These are phyloP conservation scores for Onthophagus sagittarius DNA, from an alignment of 2,888 invertebrate genomes.

Conservation along the genomic window DNA sequence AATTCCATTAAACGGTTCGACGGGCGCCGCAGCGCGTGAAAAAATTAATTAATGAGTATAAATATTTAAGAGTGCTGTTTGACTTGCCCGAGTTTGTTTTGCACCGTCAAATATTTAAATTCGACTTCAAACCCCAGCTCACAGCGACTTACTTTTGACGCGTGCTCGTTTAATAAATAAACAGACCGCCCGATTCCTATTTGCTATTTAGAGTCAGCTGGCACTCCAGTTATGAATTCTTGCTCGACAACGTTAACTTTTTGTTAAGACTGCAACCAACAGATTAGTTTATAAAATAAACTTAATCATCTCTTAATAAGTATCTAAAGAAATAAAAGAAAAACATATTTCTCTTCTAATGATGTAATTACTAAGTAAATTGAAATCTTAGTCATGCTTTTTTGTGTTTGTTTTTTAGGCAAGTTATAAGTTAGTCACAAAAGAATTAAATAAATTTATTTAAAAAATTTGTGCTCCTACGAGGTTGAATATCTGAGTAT, in stretches of 20 bases:
- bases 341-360: too few species aligned
- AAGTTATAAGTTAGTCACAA: too few species aligned
- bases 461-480: neutral
- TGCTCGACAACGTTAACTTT: neutral
- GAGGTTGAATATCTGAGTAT: neutral
- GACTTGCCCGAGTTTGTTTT: neutral
- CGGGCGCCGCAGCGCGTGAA: neutral
- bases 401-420: too few species aligned
- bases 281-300: neutral
- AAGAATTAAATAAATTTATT: too few species aligned
- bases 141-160: neutral
- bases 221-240: neutral
- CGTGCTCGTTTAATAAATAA: neutral
- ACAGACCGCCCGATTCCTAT: neutral
- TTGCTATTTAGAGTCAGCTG: neutral
- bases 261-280: neutral
- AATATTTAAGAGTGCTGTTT: neutral
- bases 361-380: too few species aligned
- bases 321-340: too few species aligned
- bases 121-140: neutral
- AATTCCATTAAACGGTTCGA: neutral
- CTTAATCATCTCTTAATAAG: neutral
- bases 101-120: neutral
- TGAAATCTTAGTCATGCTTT: too few species aligned
- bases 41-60: neutral